Evolutionary conservation across 1,140 invertebrate genomes (phyloP).

Genomic region (Aplysia californica): DNA sequence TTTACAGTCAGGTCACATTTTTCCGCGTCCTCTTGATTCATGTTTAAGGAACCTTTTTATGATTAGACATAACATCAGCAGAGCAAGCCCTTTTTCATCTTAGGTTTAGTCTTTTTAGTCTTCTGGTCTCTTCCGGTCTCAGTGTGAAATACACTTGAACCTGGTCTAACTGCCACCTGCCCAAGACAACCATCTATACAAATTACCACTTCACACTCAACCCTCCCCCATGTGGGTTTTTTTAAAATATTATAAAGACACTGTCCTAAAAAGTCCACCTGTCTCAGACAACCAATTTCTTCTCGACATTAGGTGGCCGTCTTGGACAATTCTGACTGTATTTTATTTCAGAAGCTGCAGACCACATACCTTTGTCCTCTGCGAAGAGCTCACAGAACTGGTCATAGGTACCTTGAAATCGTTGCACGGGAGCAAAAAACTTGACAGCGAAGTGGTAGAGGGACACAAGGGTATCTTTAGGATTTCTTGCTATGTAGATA

Average conservation of each 20-base stretch:
- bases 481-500: constrained; percentile 90
- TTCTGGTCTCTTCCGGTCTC: too few species aligned
- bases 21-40: too few species aligned
- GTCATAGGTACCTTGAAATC: constrained; percentile 77
- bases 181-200: too few species aligned
- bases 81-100: too few species aligned
- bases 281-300: too few species aligned
- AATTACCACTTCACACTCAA: not conserved
- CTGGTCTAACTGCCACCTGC: too few species aligned
- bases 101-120: too few species aligned
- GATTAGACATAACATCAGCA: too few species aligned
- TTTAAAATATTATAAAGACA: not conserved
- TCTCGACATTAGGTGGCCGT: not conserved
- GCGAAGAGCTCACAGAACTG: constrained; percentile 83
- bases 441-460: constrained; percentile 86
- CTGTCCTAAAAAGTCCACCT: not conserved
- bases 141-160: too few species aligned
- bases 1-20: too few species aligned
- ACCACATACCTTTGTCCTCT: constrained; percentile 76
- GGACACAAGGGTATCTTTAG: constrained; percentile 93
- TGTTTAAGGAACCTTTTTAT: too few species aligned
- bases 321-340: not conserved
- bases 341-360: not conserved
- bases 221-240: not conserved
- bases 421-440: constrained; percentile 59